These are phyloP conservation scores for Agraylea sexmaculata DNA, from an alignment of 1,140 invertebrate genomes.

Conservation along the genomic window DNA sequence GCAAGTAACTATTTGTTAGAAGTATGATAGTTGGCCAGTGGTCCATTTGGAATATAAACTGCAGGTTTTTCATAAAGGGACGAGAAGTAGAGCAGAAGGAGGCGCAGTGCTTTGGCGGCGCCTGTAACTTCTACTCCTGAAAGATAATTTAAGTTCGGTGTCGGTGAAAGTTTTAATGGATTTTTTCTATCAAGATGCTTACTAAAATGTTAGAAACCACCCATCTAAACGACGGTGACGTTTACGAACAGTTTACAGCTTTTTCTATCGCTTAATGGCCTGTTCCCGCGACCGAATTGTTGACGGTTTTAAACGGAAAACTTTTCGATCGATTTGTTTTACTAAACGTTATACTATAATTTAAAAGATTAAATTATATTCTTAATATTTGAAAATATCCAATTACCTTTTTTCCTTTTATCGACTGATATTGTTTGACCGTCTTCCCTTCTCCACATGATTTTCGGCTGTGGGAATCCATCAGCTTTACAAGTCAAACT, in stretches of 20 bases:
- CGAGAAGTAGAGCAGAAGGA: too few species aligned
- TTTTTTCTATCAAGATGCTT: constrained; percentile 22
- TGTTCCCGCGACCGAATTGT: too few species aligned
- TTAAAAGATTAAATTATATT: too few species aligned
- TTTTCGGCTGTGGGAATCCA: constrained; percentile 76
- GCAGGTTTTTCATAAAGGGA: too few species aligned
- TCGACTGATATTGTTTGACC: constrained; percentile 71
- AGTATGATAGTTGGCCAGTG: too few species aligned
- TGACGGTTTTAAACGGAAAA: constrained; percentile 5
- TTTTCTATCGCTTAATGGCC: too few species aligned
- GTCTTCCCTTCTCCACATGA: constrained; percentile 85
- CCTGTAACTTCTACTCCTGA: constrained; percentile 8
- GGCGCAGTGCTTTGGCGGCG: too few species aligned
- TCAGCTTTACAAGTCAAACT: constrained; percentile 80
- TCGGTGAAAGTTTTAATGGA: constrained; percentile 21
- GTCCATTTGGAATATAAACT: too few species aligned
- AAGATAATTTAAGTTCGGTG: constrained; percentile 22
- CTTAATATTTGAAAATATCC: background rate
- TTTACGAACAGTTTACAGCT: too few species aligned
- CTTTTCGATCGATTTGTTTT: background rate
- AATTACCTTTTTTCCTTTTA: constrained; percentile 67
- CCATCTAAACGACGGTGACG: constrained; percentile 1
- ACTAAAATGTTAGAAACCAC: constrained; percentile 19
- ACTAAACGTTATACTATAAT: background rate
- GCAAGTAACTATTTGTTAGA: too few species aligned